Conservation (phyloP, 2,113 vertebrate genomes). For the Pholis gunnellus region DNA sequence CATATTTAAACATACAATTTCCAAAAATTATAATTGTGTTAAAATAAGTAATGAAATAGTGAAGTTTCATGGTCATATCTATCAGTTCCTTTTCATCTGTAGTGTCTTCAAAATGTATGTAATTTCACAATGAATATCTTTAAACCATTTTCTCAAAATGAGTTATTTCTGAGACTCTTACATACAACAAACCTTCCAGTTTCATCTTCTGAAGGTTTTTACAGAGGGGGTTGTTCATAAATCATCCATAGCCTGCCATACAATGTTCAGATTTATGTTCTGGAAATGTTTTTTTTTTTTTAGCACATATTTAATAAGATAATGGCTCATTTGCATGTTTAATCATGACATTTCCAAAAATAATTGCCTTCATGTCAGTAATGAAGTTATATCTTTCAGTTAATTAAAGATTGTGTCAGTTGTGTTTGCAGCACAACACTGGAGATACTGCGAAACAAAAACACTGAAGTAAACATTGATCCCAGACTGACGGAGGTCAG, state of each 20-base stretch:
- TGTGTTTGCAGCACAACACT: background rate
- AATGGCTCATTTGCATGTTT: no score
- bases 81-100: background rate
- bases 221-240: background rate
- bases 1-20: no score
- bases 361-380: background rate
- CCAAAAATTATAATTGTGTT: no score
- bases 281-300: background rate
- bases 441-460: background rate
- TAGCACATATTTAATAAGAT: no score
- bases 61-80: background rate
- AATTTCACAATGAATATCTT: no score
- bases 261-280: background rate
- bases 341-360: background rate
- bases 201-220: background rate
- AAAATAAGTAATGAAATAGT: no score
- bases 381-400: background rate
- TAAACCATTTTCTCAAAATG: no score
- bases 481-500: conserved; percentile 20
- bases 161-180: no score
- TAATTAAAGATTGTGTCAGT: background rate
- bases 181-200: background rate
- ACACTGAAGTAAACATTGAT: background rate
- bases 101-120: no score
- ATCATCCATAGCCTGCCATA: no score